Percentiles rank a stretch among this genome's conserved stretches.
phyloP scores from a whole-genome alignment of 2,797 vertebrate species.

The Gallinago nigripennis region DNA sequence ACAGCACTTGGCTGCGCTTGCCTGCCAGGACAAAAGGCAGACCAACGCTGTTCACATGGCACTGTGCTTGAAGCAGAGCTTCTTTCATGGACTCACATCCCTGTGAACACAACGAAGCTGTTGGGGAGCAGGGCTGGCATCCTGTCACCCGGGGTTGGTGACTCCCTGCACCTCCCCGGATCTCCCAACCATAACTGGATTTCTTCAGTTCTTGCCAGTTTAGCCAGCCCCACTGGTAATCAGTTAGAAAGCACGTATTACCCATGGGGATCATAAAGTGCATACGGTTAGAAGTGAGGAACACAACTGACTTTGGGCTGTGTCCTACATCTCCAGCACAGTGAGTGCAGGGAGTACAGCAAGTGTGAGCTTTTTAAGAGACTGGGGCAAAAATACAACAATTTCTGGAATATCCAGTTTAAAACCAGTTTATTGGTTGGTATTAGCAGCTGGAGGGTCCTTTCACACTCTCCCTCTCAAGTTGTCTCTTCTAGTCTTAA shows the following conservation, averaged over 20 bases:
- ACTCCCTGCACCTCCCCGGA: background rate
- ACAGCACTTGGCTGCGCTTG: background rate
- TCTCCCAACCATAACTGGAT: accelerated
- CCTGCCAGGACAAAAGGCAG: background rate
- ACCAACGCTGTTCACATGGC: accelerated
- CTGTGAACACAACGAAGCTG: background rate
- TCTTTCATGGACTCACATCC: background rate
- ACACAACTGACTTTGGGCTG: accelerated
- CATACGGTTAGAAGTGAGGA: accelerated
- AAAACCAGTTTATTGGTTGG: background rate
- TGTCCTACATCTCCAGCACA: background rate
- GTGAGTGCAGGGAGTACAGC: background rate
- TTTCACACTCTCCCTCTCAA: background rate
- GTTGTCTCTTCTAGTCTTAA: background rate
- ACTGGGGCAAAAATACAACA: background rate
- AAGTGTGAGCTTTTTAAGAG: background rate
- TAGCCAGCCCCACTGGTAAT: background rate
- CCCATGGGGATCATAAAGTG: background rate
- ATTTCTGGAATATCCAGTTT: background rate
- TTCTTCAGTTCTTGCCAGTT: background rate
- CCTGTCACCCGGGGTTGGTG: background rate
- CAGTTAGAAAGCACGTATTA: background rate
- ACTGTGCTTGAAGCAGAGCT: background rate
- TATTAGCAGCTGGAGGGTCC: background rate
- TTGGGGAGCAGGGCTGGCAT: accelerated